Evolutionary conservation across 2,888 invertebrate species (phyloP).

Genomic region (Trimorus sp.): DNA sequence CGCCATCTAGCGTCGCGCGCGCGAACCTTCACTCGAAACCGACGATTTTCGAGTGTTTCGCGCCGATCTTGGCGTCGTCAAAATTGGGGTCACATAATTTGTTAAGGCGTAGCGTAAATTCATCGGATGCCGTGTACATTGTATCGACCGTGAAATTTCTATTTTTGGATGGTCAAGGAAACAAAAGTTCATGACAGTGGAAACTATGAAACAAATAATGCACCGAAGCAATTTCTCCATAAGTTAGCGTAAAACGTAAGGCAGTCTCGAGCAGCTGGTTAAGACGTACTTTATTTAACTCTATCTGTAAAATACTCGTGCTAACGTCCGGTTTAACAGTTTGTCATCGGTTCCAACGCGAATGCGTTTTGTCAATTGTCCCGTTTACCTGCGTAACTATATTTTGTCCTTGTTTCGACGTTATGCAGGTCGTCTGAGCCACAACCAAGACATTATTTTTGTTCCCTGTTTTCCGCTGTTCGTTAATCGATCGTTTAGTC

Average conservation of each 20-base stretch:
- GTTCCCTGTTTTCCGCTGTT: too few relatives aligned
- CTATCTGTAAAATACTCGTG: slow-evolving; percentile 47
- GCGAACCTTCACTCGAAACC: neutral
- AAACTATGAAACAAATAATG: slow-evolving; percentile 68
- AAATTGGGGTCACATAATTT: slow-evolving; percentile 34
- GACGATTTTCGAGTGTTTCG: slow-evolving; percentile 32
- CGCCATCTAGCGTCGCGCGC: neutral
- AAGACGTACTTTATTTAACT: slow-evolving; percentile 57
- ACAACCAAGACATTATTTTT: too few relatives aligned
- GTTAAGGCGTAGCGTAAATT: slow-evolving; percentile 33
- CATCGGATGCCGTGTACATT: slow-evolving; percentile 72
- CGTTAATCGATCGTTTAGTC: too few relatives aligned
- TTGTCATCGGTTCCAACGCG: slow-evolving; percentile 25
- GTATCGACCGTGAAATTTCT: slow-evolving; percentile 75
- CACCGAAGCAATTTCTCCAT: slow-evolving; percentile 57
- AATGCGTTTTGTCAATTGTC: too few relatives aligned
- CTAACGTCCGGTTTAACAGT: slow-evolving; percentile 68
- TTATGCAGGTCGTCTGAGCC: too few relatives aligned
- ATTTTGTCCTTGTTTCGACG: too few relatives aligned
- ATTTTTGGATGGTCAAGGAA: slow-evolving; percentile 75
- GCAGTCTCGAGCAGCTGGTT: slow-evolving; percentile 40
- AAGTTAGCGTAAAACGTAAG: slow-evolving; percentile 43
- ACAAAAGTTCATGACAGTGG: slow-evolving; percentile 63
- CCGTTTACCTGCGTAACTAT: too few relatives aligned
- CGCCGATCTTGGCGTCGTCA: slow-evolving; percentile 43